phyloP scores from a whole-genome alignment of 1,140 invertebrate genomes.

The Melitaea cinxia region DNA sequence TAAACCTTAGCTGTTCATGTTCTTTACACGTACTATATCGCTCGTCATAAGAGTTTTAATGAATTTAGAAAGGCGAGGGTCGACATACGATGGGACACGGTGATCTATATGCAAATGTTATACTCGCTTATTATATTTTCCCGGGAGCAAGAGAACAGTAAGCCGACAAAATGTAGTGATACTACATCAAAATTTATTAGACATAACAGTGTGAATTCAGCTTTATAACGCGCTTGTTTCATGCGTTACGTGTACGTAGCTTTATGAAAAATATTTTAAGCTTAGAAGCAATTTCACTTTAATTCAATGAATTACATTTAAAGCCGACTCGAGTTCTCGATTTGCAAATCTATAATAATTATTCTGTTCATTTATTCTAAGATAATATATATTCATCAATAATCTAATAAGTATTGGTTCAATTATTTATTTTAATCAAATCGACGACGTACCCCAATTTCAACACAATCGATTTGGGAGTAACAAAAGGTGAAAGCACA shows the following conservation, averaged over 20 bases:
- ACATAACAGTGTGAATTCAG: constrained; percentile 31
- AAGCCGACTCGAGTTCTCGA: no score
- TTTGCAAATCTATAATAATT: no score
- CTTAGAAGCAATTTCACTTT: not conserved
- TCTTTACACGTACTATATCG: constrained; percentile 35
- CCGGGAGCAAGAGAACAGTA: constrained; percentile 57
- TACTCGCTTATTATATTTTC: constrained; percentile 78
- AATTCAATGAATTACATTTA: not conserved
- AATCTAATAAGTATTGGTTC: constrained; percentile 17
- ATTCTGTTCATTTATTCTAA: not conserved
- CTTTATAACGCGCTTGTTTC: constrained; percentile 32
- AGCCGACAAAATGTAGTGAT: constrained; percentile 59
- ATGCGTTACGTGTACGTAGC: not conserved
- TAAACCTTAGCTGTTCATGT: not conserved
- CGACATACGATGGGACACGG: constrained; percentile 51
- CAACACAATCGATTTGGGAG: constrained; percentile 37
- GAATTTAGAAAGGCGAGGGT: constrained; percentile 45
- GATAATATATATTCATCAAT: constrained; percentile 1
- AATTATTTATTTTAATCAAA: constrained; percentile 19
- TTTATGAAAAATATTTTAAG: constrained; percentile 19
- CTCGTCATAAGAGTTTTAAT: constrained; percentile 44
- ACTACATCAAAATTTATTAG: constrained; percentile 59
- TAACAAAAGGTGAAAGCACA: constrained; percentile 68
- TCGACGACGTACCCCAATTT: constrained; percentile 30
- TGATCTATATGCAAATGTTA: constrained; percentile 80